A percentile compares a stretch with the other conserved stretches of the same genome.
phyloP scores from a whole-genome alignment of 2,113 vertebrate genomes.

The Ammospiza nelsoni region DNA sequence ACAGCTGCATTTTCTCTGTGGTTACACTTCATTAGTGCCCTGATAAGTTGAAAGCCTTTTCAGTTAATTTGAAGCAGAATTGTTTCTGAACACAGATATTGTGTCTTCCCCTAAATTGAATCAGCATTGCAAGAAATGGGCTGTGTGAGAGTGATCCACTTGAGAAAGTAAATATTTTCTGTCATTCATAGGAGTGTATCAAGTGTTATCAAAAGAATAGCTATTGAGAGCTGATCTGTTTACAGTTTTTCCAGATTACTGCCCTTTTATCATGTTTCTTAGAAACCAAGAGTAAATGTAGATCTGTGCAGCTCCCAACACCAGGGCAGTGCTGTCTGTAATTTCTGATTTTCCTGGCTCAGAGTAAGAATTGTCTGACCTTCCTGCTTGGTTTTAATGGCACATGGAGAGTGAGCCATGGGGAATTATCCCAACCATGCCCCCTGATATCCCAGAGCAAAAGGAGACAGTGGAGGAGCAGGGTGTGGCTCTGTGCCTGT shows the following conservation, averaged over 20 bases:
- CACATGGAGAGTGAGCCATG: accelerated
- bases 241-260: neutral
- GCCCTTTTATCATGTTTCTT: neutral
- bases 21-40: neutral
- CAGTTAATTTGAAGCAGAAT: neutral
- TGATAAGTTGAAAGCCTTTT: neutral
- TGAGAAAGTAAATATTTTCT: neutral
- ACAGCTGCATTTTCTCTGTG: neutral
- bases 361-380: neutral
- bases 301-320: neutral
- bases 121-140: neutral
- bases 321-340: neutral
- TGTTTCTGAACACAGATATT: neutral
- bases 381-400: neutral
- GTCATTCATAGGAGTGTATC: neutral
- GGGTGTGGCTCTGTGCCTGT: neutral
- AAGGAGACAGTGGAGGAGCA: neutral
- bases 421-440: neutral
- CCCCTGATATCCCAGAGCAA: neutral
- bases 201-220: neutral
- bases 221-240: neutral
- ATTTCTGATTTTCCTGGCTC: neutral
- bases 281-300: neutral
- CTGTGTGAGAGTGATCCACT: neutral
- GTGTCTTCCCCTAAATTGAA: neutral